Conservation (phyloP, 2,797 vertebrate species). For the Crenichthys baileyi region DNA sequence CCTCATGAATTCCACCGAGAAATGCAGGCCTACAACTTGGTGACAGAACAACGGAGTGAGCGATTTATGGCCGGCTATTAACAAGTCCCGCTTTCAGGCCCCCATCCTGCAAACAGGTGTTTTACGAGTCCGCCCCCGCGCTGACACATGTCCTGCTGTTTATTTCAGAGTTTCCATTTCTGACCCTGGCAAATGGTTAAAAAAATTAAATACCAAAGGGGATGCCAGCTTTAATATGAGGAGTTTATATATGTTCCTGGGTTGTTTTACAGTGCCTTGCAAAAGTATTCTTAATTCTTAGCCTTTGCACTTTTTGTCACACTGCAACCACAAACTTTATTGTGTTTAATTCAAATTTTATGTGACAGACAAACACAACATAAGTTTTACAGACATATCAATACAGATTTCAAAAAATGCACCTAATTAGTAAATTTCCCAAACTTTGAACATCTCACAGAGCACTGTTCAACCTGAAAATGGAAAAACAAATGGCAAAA, state of each 20-base stretch:
- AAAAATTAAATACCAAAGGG: constrained; percentile 32
- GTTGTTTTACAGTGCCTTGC: constrained; percentile 22
- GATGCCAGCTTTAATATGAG: constrained; percentile 48
- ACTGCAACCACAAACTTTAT: not conserved
- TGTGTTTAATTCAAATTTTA: not conserved
- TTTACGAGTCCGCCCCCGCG: constrained; percentile 69
- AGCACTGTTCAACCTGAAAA: not conserved
- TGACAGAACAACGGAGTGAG: constrained; percentile 82
- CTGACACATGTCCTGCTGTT: constrained; percentile 62
- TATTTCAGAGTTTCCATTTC: constrained; percentile 57
- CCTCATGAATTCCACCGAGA: constrained; percentile 66
- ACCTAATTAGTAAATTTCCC: not conserved
- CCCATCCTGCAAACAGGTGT: constrained; percentile 79
- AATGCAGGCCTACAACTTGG: constrained; percentile 72
- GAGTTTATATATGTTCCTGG: constrained; percentile 32
- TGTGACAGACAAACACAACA: not conserved
- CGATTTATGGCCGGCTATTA: constrained; percentile 81
- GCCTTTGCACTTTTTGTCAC: not conserved
- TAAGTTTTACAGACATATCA: not conserved
- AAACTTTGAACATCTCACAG: not conserved
- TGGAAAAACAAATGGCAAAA: not conserved
- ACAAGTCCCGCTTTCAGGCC: constrained; percentile 74
- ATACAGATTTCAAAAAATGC: not conserved
- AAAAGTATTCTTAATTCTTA: not conserved
- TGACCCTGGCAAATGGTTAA: constrained; percentile 48